phyloP scores from a whole-genome alignment of 2,113 vertebrate species.

The Labrus mixtus region DNA sequence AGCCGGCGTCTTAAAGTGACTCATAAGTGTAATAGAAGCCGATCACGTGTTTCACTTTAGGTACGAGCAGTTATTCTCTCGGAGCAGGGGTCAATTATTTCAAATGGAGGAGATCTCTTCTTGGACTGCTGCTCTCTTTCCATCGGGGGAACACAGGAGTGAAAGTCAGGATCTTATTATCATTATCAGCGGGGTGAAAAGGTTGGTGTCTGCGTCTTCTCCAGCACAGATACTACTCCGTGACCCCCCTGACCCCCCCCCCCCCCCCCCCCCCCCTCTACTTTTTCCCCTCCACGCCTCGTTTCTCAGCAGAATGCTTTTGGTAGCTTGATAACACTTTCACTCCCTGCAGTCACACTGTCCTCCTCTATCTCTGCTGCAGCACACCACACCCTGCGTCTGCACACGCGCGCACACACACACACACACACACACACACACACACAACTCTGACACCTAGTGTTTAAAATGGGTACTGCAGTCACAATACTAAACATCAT shows the following conservation, averaged over 20 bases:
- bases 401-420: conserved; percentile 1
- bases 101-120: conserved; percentile 46
- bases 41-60: conserved; percentile 23
- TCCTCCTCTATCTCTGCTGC: conserved; percentile 52
- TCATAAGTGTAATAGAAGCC: conserved; percentile 50
- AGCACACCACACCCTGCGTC: conserved; percentile 32
- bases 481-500: no score
- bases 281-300: conserved; percentile 51
- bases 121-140: conserved; percentile 38
- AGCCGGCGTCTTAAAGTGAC: conserved; percentile 46
- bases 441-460: not conserved
- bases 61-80: conserved; percentile 35
- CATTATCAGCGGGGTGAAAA: conserved; percentile 67
- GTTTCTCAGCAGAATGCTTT: conserved; percentile 64
- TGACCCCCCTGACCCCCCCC: conserved; percentile 53
- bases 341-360: conserved; percentile 51
- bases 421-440: not conserved
- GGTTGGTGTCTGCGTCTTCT: conserved; percentile 77
- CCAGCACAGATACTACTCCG: conserved; percentile 53
- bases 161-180: conserved; percentile 66
- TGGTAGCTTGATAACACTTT: conserved; percentile 64
- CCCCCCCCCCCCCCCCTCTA: conserved; percentile 31
- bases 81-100: conserved; percentile 53
- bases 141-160: conserved; percentile 36
- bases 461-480: no score